Evolutionary conservation across 2,888 invertebrate genomes (phyloP).

Genomic region (Rhodophaea formosa): DNA sequence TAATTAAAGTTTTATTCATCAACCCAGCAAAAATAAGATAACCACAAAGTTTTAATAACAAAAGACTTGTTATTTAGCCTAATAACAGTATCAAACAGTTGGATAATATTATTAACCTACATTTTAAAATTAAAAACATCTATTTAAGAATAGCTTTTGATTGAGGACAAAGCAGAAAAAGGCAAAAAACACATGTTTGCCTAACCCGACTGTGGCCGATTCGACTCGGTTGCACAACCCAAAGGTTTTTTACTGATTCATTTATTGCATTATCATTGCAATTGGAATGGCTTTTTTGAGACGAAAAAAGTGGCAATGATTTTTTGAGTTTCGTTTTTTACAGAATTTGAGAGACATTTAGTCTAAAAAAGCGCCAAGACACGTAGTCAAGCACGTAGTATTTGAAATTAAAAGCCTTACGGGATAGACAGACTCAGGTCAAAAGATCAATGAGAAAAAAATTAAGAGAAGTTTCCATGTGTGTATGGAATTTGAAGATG

Average conservation of each 20-base stretch:
- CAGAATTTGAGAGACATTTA: too few relatives aligned
- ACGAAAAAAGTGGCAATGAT: neutral
- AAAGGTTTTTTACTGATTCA: conserved; percentile 19
- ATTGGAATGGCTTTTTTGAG: neutral
- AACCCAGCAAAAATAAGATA: neutral
- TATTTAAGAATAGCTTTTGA: neutral
- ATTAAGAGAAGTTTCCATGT: too few relatives aligned
- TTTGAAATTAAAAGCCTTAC: too few relatives aligned
- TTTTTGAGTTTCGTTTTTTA: neutral
- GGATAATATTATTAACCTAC: neutral
- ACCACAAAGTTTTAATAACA: neutral
- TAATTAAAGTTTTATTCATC: too few relatives aligned
- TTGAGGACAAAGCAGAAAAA: neutral
- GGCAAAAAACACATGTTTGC: conserved; percentile 14
- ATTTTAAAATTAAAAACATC: neutral
- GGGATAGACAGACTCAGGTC: too few relatives aligned
- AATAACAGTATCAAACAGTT: neutral
- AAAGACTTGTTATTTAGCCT: neutral
- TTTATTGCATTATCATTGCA: conserved; percentile 21
- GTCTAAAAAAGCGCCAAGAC: too few relatives aligned
- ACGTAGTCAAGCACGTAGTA: too few relatives aligned
- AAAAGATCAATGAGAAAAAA: too few relatives aligned
- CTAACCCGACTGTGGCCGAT: conserved; percentile 21
- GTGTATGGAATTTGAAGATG: too few relatives aligned
- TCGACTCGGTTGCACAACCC: conserved; percentile 10